Base-by-base conservation (phyloP, 2,888 invertebrate species). In the Temnothorax unifasciatus region DNA sequence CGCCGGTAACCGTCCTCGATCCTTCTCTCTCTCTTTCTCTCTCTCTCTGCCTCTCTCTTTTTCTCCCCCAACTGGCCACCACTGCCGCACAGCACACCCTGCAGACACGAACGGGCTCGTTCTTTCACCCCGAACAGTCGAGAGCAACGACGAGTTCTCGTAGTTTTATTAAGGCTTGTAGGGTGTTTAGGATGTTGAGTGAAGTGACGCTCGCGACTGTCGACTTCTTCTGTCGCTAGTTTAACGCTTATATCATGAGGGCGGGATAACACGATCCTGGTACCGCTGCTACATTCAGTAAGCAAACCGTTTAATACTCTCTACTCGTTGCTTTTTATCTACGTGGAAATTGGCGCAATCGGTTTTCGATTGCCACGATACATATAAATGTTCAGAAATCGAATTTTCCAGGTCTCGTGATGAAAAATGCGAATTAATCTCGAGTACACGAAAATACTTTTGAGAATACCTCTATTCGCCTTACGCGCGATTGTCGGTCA, bases 1-100 rank as follows among this genome's bases (percentile, higher is more conserved):
- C 21, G n/a, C n/a, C 50, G 52, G 87, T 81, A 88, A 87, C 82
- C 79, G 66, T 71, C 75, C 76, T 82, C 82, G 84, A 59, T 82
- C 75, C 21, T 73, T 84, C 74, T 82, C 81, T 38, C 47, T 52
- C 8, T 13, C 3, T 29, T 38, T 52, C 0, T 13, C 0, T 29
- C 73, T 69, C 57, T 41, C 21, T 71, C 34, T 6, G 34, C 6
- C 50, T 44, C 34, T 68, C 69, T 69, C 64, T 50, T 41, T 64
- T 57, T 44, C 34, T 68, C 77, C 57, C 79, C 59, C 50, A 59
- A 11, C 59, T 59, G 34, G 21, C 47, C 71, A 21, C 68, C 59
- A 18, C 79, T 54, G 34, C 59, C 25, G 52, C 83, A 57, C 76
- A 34, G 47, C 71, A 47, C 44, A 50, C 38, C 52, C 84, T 74